Base-by-base conservation (phyloP, 2,113 vertebrate genomes). In the Campylomormyrus numenius region DNA sequence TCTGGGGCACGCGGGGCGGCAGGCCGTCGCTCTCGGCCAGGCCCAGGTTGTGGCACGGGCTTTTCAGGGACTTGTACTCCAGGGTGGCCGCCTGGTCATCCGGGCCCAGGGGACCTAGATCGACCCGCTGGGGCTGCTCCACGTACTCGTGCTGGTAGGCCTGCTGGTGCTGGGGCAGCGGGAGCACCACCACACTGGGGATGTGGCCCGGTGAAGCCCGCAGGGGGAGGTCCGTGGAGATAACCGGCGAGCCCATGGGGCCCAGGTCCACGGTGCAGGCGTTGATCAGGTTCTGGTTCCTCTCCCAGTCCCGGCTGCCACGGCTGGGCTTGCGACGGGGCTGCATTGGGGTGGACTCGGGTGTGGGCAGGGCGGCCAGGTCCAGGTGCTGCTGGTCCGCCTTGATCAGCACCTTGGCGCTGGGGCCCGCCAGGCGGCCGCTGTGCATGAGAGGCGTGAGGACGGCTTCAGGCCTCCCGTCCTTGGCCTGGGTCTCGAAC, bases 241-340 rank as follows among this genome's bases (percentile, higher is more conserved):
- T 99, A 45, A 99, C 98, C 0, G 97, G 96, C 0, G 98, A 97
- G 39, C 96, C 97, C 96, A 99, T 97, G 0, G 97, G 94, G 0
- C 96, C 93, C 92, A 99, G 96, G 92, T 99, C 98, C 96, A 99
- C 99, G 45, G 98, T 97, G 93, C 98, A 99, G 88, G 98, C 97
- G 1, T 99, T 99, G 94, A 99, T 99, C 90, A 99, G 96, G 93
- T 99, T 99, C 95, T 99, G 98, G 93, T 97, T 99, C 91, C 98
- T 94, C 88, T 99, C 98, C 98, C 98, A 99, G 80, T 99, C 98
- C 0, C 98, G 96, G 93, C 98, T 98, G 85, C 98, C 98, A 0
- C 97, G 96, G 92, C 96, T 97, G 74, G 97, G 97, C 92, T 98
- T 99, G 48, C 98, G 97, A 42, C 98, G 98, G 15, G 97, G 98